Base-by-base conservation (phyloP, 2,113 vertebrate genomes). In the Setophaga kirtlandii region DNA sequence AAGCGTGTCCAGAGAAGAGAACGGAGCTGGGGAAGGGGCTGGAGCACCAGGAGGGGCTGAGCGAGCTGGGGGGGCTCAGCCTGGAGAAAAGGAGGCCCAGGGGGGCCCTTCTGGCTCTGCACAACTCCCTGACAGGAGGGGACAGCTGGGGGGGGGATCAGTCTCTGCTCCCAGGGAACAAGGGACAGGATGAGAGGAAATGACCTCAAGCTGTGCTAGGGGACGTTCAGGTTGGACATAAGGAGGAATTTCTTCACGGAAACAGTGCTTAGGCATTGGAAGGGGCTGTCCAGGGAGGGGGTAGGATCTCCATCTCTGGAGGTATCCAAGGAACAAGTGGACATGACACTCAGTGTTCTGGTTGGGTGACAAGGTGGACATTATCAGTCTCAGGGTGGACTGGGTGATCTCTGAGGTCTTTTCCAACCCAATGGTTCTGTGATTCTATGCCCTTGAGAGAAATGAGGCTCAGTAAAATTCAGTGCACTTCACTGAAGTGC, bases 191-290 rank as follows among this genome's bases (percentile, higher is more conserved):
- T 0, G 0, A 4, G 16, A 35, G 60, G 20, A 4, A 49, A 75
- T 0, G 0, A 35, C 10, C 20, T 42, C 30, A 25, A 5, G 20
- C 3, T 56, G n/a, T 5, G 6, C 30, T 15, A 41, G 35, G 24
- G 8, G 11, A 68, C 17, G 22, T 0, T 42, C 27, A 52, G 25
- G 18, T 3, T 19, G 39, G 27, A 39, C 23, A 46, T 15, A 4
- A 70, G 64, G 15, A 78, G 5, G n/a, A 47, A 39, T 78, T 78
- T 47, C 0, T 0, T 12, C 3, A 2, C 24, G 12, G 23, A 70
- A 79, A 63, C 30, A 11, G 7, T 2, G 7, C 1, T 41, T 31
- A 56, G 35, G 7, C 31, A 35, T 0, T 35, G 50, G 6, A 10
- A 80, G 25, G 30, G 42, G 14, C 21, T 64, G 58, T 2, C 2